These are phyloP conservation scores for Heliconius congener DNA, from an alignment of 1,140 invertebrate genomes.

Conservation along the genomic window DNA sequence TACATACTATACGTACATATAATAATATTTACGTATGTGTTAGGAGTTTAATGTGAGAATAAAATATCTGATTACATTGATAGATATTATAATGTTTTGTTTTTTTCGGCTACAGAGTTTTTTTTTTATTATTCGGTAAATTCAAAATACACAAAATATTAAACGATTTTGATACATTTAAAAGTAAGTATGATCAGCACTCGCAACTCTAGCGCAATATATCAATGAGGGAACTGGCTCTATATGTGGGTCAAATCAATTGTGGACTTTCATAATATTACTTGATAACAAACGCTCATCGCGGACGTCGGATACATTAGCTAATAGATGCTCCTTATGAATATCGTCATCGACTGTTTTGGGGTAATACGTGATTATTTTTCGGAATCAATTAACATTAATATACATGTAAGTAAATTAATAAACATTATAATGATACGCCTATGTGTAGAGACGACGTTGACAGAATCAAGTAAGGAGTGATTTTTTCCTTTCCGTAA, in stretches of 20 bases:
- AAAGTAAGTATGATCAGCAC: background rate
- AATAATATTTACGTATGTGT: background rate
- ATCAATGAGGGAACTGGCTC: background rate
- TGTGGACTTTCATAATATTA: constrained; percentile 2
- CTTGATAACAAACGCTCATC: background rate
- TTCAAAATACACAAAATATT: background rate
- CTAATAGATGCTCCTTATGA: background rate
- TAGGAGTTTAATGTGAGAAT: background rate
- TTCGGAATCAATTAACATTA: too few species aligned
- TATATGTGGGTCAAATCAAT: constrained; percentile 4
- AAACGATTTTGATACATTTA: background rate
- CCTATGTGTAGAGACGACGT: too few species aligned
- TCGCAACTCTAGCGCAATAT: background rate
- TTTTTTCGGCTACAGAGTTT: background rate
- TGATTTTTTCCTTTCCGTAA: background rate
- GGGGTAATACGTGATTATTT: background rate
- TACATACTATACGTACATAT: constrained; percentile 2
- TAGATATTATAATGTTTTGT: background rate
- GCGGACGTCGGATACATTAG: background rate
- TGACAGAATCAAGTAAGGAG: too few species aligned
- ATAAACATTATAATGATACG: too few species aligned
- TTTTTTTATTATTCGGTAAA: too few species aligned
- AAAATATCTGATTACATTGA: background rate
- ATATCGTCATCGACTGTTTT: background rate
- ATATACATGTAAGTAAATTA: too few species aligned